phyloP scores from a whole-genome alignment of 2,888 invertebrate species.

The Loripinus fragilis region DNA sequence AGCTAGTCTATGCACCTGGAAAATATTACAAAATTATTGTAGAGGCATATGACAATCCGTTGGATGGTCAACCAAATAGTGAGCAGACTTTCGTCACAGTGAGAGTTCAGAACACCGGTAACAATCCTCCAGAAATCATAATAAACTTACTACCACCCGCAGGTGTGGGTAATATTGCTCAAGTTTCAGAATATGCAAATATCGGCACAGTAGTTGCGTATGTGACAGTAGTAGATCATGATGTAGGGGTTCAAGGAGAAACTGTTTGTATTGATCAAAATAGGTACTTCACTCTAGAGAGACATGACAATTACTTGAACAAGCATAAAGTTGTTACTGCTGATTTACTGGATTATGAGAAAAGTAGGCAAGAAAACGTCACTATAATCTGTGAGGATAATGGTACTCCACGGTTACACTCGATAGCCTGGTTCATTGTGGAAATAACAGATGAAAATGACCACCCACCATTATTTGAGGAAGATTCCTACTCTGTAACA shows the following conservation, averaged over 20 bases:
- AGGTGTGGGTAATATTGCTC: constrained; percentile 46
- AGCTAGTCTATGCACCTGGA: constrained; percentile 66
- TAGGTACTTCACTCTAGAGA: constrained; percentile 68
- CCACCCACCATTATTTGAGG: constrained; percentile 44
- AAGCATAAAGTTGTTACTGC: constrained; percentile 84
- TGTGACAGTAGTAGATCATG: constrained; percentile 72
- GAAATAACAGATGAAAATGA: constrained; percentile 54
- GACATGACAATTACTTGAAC: constrained; percentile 63
- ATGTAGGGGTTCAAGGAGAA: constrained; percentile 72
- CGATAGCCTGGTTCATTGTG: constrained; percentile 42
- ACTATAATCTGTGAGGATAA: constrained; percentile 55
- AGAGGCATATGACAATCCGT: constrained; percentile 74
- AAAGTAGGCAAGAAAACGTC: constrained; percentile 34
- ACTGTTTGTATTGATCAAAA: constrained; percentile 82
- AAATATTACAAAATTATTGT: constrained; percentile 66
- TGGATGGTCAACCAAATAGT: constrained; percentile 64
- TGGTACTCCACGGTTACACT: constrained; percentile 44
- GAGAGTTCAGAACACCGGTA: constrained; percentile 92
- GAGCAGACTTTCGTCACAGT: constrained; percentile 70
- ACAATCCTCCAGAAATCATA: constrained; percentile 91
- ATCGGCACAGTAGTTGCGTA: constrained; percentile 74
- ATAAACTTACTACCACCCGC: constrained; percentile 69
- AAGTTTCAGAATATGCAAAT: constrained; percentile 71
- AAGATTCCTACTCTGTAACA: constrained; percentile 33
- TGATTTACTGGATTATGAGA: constrained; percentile 74